Percentiles rank a stretch among this genome's conserved stretches.
Evolutionary conservation across 1,140 invertebrate genomes (phyloP).

Genomic region (Orussus abietinus): DNA sequence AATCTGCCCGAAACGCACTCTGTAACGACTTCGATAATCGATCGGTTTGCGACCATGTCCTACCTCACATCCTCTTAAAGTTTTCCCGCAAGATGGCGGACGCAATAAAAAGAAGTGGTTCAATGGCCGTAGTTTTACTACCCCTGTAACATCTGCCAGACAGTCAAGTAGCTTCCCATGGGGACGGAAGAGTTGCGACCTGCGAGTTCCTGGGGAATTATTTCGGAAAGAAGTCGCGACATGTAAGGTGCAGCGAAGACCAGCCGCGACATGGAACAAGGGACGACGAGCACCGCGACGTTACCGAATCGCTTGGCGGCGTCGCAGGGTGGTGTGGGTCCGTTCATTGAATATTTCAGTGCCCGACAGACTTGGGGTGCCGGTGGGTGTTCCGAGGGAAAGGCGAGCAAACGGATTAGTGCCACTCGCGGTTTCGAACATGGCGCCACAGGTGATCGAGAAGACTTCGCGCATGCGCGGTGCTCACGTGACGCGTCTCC

Average conservation of each 20-base stretch:
- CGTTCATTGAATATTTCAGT: conserved; percentile 38
- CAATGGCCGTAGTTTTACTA: too few species aligned
- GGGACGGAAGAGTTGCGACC: not conserved
- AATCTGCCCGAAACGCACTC: too few species aligned
- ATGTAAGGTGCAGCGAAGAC: not conserved
- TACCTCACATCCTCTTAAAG: too few species aligned
- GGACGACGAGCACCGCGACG: conserved; percentile 13
- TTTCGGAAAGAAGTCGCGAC: not conserved
- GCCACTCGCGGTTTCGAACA: conserved; percentile 33
- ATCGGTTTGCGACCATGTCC: too few species aligned
- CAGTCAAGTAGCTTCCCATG: too few species aligned
- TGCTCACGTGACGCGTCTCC: too few species aligned
- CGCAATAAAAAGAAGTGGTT: too few species aligned
- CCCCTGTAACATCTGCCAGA: too few species aligned
- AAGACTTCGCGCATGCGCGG: too few species aligned
- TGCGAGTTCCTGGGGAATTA: not conserved
- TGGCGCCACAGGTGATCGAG: too few species aligned
- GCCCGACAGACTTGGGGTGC: conserved; percentile 29
- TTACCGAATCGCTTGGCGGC: conserved; percentile 11
- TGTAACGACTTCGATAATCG: too few species aligned
- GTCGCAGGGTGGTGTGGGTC: conserved; percentile 22
- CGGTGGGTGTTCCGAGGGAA: conserved; percentile 26
- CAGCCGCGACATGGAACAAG: not conserved
- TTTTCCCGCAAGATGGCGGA: too few species aligned
- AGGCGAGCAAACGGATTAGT: conserved; percentile 38